phyloP scores from a whole-genome alignment of 2,113 vertebrate genomes.

The Mobula birostris region DNA sequence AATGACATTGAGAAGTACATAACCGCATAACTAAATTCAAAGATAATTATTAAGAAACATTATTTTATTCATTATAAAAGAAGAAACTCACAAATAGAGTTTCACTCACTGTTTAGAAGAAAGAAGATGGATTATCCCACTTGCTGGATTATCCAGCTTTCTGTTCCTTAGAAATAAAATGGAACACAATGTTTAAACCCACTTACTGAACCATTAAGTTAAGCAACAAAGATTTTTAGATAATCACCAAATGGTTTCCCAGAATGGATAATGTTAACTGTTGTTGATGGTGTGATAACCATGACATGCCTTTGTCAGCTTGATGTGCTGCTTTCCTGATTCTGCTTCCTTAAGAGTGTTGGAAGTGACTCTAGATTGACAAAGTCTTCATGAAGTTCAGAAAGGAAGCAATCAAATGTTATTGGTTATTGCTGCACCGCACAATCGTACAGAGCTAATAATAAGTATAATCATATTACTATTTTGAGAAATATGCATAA shows the following conservation, averaged over 20 bases:
- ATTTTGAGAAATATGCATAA: neutral
- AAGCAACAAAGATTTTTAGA: neutral
- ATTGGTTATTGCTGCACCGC: slow-evolving; percentile 14
- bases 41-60: neutral
- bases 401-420: neutral
- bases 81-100: neutral
- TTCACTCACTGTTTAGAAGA: neutral
- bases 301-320: neutral
- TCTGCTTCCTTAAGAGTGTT: neutral
- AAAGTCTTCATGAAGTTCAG: neutral
- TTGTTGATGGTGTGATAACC: neutral
- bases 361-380: neutral
- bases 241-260: neutral
- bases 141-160: neutral
- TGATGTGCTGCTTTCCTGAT: neutral
- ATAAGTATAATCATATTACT: neutral
- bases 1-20: too few relatives aligned
- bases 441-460: neutral
- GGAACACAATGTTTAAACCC: neutral
- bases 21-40: neutral
- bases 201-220: neutral
- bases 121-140: neutral
- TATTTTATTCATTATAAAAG: neutral
- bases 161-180: too few relatives aligned
- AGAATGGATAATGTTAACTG: neutral